phyloP scores from a whole-genome alignment of 1,140 invertebrate genomes.

The Caenorhabditis briggsae region DNA sequence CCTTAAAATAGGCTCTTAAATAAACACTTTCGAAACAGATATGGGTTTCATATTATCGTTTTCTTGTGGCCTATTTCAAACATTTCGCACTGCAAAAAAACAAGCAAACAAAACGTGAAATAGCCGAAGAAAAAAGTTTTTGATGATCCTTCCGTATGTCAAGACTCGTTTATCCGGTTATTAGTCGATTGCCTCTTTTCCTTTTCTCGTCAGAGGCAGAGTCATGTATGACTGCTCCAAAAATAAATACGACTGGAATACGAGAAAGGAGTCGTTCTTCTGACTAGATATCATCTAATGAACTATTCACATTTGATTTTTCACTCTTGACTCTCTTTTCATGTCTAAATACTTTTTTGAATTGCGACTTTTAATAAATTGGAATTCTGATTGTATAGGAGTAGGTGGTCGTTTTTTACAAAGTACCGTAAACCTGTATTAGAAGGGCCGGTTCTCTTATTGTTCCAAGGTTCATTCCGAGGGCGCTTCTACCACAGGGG shows the following conservation, averaged over 20 bases:
- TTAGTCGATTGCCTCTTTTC: constrained; percentile 14
- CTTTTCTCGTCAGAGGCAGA: neutral
- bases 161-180: constrained; percentile 51
- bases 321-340: neutral
- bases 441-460: too few species aligned
- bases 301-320: constrained; percentile 21
- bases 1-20: too few species aligned
- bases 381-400: neutral
- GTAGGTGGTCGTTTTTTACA: constrained; percentile 6
- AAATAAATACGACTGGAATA: neutral
- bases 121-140: neutral
- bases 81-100: neutral
- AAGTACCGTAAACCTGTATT: neutral
- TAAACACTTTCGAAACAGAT: too few species aligned
- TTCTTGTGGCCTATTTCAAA: neutral
- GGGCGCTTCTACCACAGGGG: too few species aligned
- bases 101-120: constrained; percentile 25
- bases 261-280: neutral
- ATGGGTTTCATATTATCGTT: neutral
- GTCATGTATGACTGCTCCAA: constrained; percentile 22
- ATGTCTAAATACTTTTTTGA: neutral
- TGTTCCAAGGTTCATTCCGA: too few species aligned
- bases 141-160: constrained; percentile 29
- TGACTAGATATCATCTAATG: constrained; percentile 14
- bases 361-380: neutral